Percentiles rank a stretch among this genome's conserved stretches.
Conservation (phyloP, 2,888 invertebrate species). For the Pyrgus malvae region DNA sequence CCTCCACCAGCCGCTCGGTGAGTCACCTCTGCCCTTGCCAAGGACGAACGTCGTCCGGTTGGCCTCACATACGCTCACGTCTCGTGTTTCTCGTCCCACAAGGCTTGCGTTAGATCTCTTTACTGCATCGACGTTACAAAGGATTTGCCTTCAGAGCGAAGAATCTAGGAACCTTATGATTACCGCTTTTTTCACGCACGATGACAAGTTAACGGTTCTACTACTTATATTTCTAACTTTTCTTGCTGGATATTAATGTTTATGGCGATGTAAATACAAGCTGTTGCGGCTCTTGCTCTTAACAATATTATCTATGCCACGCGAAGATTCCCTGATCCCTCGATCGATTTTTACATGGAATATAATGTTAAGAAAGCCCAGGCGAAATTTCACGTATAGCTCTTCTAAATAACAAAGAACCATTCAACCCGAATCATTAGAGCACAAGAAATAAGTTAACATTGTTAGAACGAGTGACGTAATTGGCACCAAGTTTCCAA, state of each 20-base stretch:
- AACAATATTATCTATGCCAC: slow-evolving; percentile 11
- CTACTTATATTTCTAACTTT: background rate
- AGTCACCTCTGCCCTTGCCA: slow-evolving; percentile 62
- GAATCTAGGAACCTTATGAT: slow-evolving; percentile 18
- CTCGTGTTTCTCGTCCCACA: slow-evolving; percentile 35
- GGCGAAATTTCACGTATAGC: slow-evolving; percentile 18
- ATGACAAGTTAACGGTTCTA: background rate
- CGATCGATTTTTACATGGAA: background rate
- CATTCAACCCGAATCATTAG: slow-evolving; percentile 8
- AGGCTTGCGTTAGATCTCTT: slow-evolving; percentile 9
- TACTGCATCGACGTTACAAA: slow-evolving; percentile 4
- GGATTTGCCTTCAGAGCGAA: slow-evolving; percentile 13
- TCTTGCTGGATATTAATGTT: background rate
- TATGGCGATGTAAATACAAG: slow-evolving; percentile 3
- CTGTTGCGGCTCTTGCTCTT: slow-evolving; percentile 17
- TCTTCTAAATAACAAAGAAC: slow-evolving; percentile 21
- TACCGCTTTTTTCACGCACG: background rate
- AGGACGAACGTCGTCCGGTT: slow-evolving; percentile 45
- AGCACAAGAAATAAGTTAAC: slow-evolving; percentile 1
- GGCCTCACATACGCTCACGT: slow-evolving; percentile 41
- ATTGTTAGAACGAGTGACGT: slow-evolving; percentile 22
- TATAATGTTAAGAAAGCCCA: slow-evolving; percentile 3
- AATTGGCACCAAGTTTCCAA: slow-evolving; percentile 19
- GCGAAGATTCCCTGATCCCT: slow-evolving; percentile 1
- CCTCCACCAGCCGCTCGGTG: slow-evolving; percentile 72